phyloP scores from a whole-genome alignment of 1,140 invertebrate species.

The Anastrepha obliqua region DNA sequence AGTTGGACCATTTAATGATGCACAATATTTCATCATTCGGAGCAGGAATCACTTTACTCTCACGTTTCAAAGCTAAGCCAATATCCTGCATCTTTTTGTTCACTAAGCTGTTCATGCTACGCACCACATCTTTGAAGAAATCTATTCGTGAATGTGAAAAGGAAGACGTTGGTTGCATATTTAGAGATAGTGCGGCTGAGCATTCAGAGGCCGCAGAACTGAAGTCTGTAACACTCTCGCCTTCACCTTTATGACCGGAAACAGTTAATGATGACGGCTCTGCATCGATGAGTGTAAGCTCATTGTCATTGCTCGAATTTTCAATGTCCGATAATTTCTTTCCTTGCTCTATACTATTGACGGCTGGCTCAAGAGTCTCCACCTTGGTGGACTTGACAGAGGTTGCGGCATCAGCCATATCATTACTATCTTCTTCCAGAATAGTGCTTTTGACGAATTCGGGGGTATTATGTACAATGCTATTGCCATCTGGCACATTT shows the following conservation, averaged over 20 bases:
- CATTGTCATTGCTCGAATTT: not conserved
- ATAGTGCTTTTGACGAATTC: not conserved
- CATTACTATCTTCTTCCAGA: not conserved
- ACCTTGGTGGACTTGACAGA: not conserved
- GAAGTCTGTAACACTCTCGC: not conserved
- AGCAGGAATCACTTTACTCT: conserved; percentile 69
- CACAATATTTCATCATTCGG: conserved; percentile 71
- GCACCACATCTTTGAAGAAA: conserved; percentile 67
- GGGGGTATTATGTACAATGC: not conserved
- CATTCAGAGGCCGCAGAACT: conserved; percentile 48
- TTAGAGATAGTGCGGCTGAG: not conserved
- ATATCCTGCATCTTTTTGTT: conserved; percentile 73
- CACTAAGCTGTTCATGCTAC: conserved; percentile 69
- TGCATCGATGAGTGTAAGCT: not conserved
- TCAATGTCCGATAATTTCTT: not conserved
- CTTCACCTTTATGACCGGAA: not conserved
- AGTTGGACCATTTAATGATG: conserved; percentile 70
- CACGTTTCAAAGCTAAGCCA: conserved; percentile 67
- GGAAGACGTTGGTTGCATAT: not conserved
- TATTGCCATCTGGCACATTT: not conserved
- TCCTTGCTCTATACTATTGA: not conserved
- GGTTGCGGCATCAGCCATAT: not conserved
- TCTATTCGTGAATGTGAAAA: conserved; percentile 16
- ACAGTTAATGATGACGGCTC: not conserved
- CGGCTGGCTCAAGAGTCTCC: not conserved